Base-by-base conservation (phyloP, 2,113 vertebrate genomes). In the Nymphicus hollandicus region DNA sequence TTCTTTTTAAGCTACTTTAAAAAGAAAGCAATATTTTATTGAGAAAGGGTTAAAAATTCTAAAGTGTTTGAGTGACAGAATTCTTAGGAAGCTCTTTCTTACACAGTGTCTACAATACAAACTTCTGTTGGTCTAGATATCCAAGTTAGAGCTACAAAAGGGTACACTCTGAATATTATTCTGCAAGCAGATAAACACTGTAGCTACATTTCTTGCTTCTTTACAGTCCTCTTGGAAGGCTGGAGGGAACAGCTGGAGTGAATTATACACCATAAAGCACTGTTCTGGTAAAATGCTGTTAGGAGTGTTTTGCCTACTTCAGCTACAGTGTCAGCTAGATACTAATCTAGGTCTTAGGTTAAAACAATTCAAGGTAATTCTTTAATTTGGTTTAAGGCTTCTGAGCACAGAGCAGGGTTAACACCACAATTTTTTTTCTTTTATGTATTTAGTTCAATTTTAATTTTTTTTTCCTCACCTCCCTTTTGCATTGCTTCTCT, bases 31-130 rank as follows among this genome's bases (percentile, higher is more conserved):
- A 8, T 73, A 47, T 33, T 80, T 88, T 63, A 25, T 79, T 50
- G 46, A 80, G 72, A 71, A 55, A 86, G 17, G 28, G 33, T 77
- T 88, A 77, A 70, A 52, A 86, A 39, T 5, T 33, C 17, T 5
- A 15, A 55, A 71, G 52, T 24, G 19, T 43, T 69, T 76, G 35
- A 49, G 76, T 6, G 29, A 41, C 6, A 65, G 66, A 82, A 74
- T 41, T 85, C 10, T 16, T 68, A 46, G 55, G 43, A 85, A 86
- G 5, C 23, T 86, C 65, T 53, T 72, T 19, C 33, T 49, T 55
- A 39, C 7, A 1, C 1, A 3, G 9, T 12, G 11, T 2, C 29
- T 23, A 6, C 46, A 60, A 6, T 3, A 29, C 7, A 83, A 52
- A 46, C 41, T 76, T 74, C 19, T 46, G 22, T 25, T 24, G 13